A percentile compares a stretch with the other conserved stretches of the same genome.
These are phyloP conservation scores for Bilobella aurantiaca DNA, from an alignment of 1,140 invertebrate species.

Conservation along the genomic window DNA sequence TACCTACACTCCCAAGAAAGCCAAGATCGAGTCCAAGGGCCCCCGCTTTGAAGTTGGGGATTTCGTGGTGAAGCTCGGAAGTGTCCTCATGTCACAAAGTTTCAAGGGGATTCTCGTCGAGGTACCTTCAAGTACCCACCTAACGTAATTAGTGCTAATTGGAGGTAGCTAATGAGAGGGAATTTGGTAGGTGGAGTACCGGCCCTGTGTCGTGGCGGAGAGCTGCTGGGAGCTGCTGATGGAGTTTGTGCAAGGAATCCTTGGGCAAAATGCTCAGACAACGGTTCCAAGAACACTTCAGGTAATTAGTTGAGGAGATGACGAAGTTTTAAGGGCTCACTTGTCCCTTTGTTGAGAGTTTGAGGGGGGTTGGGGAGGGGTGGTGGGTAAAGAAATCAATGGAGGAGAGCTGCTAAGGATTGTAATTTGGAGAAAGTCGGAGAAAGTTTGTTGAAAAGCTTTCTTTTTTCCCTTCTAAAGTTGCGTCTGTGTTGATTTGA, in stretches of 20 bases:
- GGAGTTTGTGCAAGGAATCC: conserved; percentile 83
- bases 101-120: conserved; percentile 91
- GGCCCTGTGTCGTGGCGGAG: conserved; percentile 71
- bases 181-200: conserved; percentile 82
- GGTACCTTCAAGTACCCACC: conserved; percentile 49
- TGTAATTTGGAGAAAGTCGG: too few species aligned
- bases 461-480: not conserved
- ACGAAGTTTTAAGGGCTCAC: not conserved
- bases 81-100: conserved; percentile 79
- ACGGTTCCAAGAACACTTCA: conserved; percentile 52
- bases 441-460: too few species aligned
- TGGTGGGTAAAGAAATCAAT: too few species aligned
- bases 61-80: conserved; percentile 87
- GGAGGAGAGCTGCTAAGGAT: too few species aligned
- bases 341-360: too few species aligned
- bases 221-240: conserved; percentile 84
- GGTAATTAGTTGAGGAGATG: conserved; percentile 40
- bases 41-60: conserved; percentile 84
- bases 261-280: conserved; percentile 62
- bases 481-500: too few species aligned
- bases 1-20: conserved; percentile 78
- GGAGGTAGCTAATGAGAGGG: too few species aligned
- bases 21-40: conserved; percentile 76
- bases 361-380: too few species aligned
- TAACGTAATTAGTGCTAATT: too few species aligned